Conservation (phyloP, 2,797 vertebrate species). For the Geotrypetes seraphini region DNA sequence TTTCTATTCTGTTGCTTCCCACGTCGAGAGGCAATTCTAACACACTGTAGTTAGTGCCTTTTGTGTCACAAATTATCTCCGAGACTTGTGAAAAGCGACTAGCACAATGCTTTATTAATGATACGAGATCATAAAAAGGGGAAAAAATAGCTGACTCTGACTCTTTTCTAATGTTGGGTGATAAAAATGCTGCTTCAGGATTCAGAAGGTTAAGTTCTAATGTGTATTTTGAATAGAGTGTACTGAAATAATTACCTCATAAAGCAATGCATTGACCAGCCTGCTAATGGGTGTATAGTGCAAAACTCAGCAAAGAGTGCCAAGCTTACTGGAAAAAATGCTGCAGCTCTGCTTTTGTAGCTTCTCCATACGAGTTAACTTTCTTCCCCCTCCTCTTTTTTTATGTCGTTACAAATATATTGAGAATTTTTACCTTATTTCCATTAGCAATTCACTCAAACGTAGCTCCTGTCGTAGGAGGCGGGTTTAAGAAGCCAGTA, state of each 20-base stretch:
- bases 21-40: conserved; percentile 69
- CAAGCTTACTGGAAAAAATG: conserved; percentile 72
- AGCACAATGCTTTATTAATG: conserved; percentile 84
- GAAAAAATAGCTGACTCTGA: conserved; percentile 67
- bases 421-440: too few species aligned
- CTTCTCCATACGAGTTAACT: conserved; percentile 44
- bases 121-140: conserved; percentile 69
- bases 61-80: conserved; percentile 71
- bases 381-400: conserved; percentile 3
- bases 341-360: conserved; percentile 53
- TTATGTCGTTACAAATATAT: too few species aligned
- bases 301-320: conserved; percentile 72
- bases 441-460: too few species aligned
- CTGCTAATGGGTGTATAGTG: conserved; percentile 68
- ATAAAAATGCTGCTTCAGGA: conserved; percentile 84
- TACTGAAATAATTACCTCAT: conserved; percentile 80
- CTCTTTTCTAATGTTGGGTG: conserved; percentile 78
- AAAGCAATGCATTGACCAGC: conserved; percentile 71
- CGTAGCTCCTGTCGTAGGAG: too few species aligned
- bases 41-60: conserved; percentile 51
- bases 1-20: conserved; percentile 52
- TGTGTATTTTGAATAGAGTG: conserved; percentile 84
- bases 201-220: conserved; percentile 90
- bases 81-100: conserved; percentile 58
- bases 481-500: too few species aligned